A percentile compares a stretch with the other conserved stretches of the same genome.
Evolutionary conservation across 2,797 vertebrate species (phyloP).

Genomic region (Centropyge bicolor): DNA sequence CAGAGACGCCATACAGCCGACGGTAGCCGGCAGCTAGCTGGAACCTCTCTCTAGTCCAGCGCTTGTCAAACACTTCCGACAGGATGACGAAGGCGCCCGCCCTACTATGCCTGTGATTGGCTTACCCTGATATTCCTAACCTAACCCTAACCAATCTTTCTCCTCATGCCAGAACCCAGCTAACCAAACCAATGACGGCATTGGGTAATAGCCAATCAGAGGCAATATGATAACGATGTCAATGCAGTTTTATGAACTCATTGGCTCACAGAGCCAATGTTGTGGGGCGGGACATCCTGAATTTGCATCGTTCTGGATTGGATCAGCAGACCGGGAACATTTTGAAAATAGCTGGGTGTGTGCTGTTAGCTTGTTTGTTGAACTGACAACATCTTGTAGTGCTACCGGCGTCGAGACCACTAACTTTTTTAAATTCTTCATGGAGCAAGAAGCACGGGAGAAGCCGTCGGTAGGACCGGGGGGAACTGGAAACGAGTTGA

Average conservation of each 20-base stretch:
- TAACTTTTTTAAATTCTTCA: not conserved
- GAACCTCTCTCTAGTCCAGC: too few relatives aligned
- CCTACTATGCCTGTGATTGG: too few relatives aligned
- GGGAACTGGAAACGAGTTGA: not conserved
- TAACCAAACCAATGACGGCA: too few relatives aligned
- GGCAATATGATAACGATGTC: too few relatives aligned
- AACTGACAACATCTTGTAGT: not conserved
- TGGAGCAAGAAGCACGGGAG: constrained; percentile 28
- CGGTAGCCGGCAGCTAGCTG: too few relatives aligned
- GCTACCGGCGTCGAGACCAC: accelerated
- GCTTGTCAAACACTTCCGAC: too few relatives aligned
- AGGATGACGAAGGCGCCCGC: too few relatives aligned
- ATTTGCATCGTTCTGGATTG: constrained; percentile 27
- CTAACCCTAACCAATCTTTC: too few relatives aligned
- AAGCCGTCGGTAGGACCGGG: not conserved
- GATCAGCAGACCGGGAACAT: constrained; percentile 55
- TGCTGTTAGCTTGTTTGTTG: not conserved
- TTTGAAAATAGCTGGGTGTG: constrained; percentile 67
- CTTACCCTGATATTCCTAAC: too few relatives aligned
- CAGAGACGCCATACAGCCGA: too few relatives aligned
- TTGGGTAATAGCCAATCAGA: too few relatives aligned
- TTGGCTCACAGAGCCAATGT: not conserved
- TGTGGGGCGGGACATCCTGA: constrained; percentile 22
- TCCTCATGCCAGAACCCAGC: too few relatives aligned
- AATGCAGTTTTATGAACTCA: not conserved